phyloP scores from a whole-genome alignment of 2,888 invertebrate species.

The Choreutis nemorana region DNA sequence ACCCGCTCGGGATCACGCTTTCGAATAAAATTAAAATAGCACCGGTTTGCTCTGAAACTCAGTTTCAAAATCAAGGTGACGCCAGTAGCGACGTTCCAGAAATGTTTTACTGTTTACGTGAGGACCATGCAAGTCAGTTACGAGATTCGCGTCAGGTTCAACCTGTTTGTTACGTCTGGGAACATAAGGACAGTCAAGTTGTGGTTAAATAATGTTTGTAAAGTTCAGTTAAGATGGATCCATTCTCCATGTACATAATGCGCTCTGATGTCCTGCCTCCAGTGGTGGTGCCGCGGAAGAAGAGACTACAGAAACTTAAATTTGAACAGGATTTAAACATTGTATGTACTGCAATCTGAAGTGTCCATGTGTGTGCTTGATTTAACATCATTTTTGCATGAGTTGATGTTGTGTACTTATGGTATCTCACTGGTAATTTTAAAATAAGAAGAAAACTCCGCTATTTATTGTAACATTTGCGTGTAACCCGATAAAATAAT shows the following conservation, averaged over 20 bases:
- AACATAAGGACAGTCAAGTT: no score
- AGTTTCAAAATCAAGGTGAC: slow-evolving; percentile 65
- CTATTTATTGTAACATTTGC: neutral
- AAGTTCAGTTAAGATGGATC: slow-evolving; percentile 34
- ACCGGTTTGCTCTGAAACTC: slow-evolving; percentile 42
- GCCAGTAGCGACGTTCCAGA: slow-evolving; percentile 51
- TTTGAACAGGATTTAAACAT: slow-evolving; percentile 29
- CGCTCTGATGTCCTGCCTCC: slow-evolving; percentile 49
- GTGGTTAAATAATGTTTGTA: slow-evolving; percentile 25
- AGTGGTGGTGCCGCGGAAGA: slow-evolving; percentile 46
- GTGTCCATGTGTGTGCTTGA: slow-evolving; percentile 1
- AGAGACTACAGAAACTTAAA: slow-evolving; percentile 50
- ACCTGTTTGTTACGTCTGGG: neutral
- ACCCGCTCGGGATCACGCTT: slow-evolving; percentile 52
- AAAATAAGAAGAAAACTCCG: neutral
- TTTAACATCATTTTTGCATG: neutral
- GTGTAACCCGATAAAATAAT: neutral
- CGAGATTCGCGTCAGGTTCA: slow-evolving; percentile 30
- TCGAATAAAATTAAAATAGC: slow-evolving; percentile 58
- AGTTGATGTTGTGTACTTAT: neutral
- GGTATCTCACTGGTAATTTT: neutral
- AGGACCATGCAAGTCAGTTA: slow-evolving; percentile 20
- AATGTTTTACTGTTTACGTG: slow-evolving; percentile 39
- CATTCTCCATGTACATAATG: slow-evolving; percentile 54
- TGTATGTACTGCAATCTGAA: neutral